Conservation (phyloP, 2,888 invertebrate genomes). For the Mythimna lalbum region DNA sequence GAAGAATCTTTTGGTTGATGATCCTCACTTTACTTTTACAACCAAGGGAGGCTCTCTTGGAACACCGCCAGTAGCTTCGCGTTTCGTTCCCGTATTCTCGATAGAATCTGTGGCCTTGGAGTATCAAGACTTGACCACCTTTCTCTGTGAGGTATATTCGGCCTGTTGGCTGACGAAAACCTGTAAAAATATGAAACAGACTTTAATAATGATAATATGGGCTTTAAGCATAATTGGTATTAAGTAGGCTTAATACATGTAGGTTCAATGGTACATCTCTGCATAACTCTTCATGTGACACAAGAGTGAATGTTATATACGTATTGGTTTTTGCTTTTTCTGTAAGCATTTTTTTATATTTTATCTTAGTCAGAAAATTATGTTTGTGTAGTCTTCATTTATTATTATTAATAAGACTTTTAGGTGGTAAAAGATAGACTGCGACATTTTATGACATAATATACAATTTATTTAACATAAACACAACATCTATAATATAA, state of each 20-base stretch:
- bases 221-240: neutral
- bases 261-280: neutral
- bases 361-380: no score
- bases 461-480: constrained; percentile 26
- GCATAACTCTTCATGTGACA: no score
- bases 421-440: constrained; percentile 3
- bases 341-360: no score
- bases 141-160: constrained; percentile 72
- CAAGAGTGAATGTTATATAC: no score
- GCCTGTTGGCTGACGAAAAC: constrained; percentile 49
- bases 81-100: constrained; percentile 74
- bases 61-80: constrained; percentile 80
- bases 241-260: neutral
- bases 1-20: constrained; percentile 69
- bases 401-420: neutral
- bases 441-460: neutral
- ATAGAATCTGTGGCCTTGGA: constrained; percentile 75
- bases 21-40: constrained; percentile 78
- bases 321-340: no score
- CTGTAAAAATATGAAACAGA: constrained; percentile 30
- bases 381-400: neutral
- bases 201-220: neutral
- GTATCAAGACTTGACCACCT: constrained; percentile 76
- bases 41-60: constrained; percentile 69
- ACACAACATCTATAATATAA: constrained; percentile 10